Conservation (phyloP, 2,797 vertebrate genomes). For the Austrolebias charrua region DNA sequence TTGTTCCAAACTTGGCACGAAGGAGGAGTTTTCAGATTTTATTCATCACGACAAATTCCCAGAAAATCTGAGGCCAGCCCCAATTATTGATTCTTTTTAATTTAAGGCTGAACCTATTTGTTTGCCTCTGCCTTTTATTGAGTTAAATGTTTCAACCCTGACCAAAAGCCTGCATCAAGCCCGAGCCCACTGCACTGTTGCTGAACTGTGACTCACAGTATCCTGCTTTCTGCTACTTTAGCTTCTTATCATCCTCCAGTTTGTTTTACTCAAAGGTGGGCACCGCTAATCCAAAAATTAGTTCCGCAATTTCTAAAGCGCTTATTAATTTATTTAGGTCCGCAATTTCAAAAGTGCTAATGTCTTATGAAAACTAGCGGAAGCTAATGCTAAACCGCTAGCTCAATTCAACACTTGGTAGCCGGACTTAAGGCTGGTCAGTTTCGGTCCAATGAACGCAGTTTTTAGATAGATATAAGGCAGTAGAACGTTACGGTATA, state of each 20-base stretch:
- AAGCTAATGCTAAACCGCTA: too few relatives aligned
- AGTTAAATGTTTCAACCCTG: slow-evolving; percentile 39
- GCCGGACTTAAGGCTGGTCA: too few relatives aligned
- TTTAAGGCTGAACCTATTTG: slow-evolving; percentile 42
- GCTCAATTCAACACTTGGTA: too few relatives aligned
- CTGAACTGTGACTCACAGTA: slow-evolving; percentile 34
- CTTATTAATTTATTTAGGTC: too few relatives aligned
- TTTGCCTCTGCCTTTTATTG: slow-evolving; percentile 47
- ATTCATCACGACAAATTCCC: slow-evolving; percentile 37
- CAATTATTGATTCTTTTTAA: slow-evolving; percentile 50
- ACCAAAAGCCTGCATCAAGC: slow-evolving; percentile 16
- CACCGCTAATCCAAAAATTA: too few relatives aligned
- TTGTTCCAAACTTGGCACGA: background rate
- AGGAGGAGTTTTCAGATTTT: slow-evolving; percentile 21
- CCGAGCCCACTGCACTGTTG: slow-evolving; percentile 23
- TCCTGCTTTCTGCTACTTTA: slow-evolving; percentile 37
- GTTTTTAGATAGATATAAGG: too few relatives aligned
- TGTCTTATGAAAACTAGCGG: too few relatives aligned
- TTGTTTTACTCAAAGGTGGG: slow-evolving; percentile 30
- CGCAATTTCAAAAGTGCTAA: too few relatives aligned
- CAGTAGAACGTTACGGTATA: too few relatives aligned
- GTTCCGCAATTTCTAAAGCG: too few relatives aligned
- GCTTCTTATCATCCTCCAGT: slow-evolving; percentile 28
- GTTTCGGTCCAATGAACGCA: too few relatives aligned
- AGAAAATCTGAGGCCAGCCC: slow-evolving; percentile 58